phyloP scores from a whole-genome alignment of 2,797 vertebrate species.

The Botia kubotai region DNA sequence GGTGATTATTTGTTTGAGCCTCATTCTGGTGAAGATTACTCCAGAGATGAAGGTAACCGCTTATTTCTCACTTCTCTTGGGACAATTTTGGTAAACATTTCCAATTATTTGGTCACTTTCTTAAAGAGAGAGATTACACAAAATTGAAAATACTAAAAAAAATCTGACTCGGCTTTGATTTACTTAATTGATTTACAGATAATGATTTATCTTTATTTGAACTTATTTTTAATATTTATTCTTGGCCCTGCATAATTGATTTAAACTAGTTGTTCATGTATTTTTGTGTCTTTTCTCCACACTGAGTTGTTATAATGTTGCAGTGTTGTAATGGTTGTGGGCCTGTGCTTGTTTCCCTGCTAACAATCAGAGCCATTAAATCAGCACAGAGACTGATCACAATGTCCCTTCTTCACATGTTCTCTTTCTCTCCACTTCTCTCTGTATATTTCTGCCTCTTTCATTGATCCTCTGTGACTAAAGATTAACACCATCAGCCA shows the following conservation, averaged over 20 bases:
- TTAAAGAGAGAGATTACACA: neutral
- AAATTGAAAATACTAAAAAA: neutral
- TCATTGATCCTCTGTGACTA: neutral
- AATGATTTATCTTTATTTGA: no score
- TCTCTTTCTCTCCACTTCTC: neutral
- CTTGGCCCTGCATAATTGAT: neutral
- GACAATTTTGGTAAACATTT: neutral
- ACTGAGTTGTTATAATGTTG: conserved; percentile 26
- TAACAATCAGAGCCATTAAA: conserved; percentile 37
- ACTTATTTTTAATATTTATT: neutral
- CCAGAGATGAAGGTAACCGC: conserved; percentile 92
- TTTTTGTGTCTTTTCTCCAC: neutral
- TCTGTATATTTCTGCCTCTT: neutral
- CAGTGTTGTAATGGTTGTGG: conserved; percentile 54
- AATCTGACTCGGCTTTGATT: neutral
- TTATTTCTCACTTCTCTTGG: conserved; percentile 5
- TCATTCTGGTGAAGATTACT: conserved; percentile 97
- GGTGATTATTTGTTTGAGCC: conserved; percentile 98
- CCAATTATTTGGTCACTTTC: neutral
- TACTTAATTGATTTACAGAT: no score
- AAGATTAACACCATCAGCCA: neutral
- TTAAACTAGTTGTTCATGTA: neutral
- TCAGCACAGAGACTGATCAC: neutral
- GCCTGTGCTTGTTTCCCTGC: conserved; percentile 76
- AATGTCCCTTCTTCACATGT: neutral